Evolutionary conservation across 2,888 invertebrate species (phyloP).

Genomic region (Macrosiphum euphorbiae): DNA sequence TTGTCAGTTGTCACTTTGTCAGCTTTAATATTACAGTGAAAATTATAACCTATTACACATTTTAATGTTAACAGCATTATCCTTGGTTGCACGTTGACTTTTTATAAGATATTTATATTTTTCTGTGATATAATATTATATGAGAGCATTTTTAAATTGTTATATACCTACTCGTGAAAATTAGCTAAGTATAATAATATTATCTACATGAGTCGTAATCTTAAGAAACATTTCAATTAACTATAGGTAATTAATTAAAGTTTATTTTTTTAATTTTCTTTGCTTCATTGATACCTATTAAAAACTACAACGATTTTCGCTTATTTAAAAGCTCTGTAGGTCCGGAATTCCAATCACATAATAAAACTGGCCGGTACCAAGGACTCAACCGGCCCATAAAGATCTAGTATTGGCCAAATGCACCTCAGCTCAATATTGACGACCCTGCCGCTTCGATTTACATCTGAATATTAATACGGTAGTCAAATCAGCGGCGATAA

Average conservation of each 20-base stretch:
- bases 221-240: neutral
- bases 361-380: neutral
- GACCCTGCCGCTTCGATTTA: neutral
- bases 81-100: neutral
- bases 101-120: neutral
- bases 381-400: neutral
- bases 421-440: neutral
- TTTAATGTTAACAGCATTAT: neutral
- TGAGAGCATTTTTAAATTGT: neutral
- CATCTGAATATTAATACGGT: neutral
- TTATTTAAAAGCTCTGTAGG: neutral
- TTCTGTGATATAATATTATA: neutral
- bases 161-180: neutral
- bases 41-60: neutral
- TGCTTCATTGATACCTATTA: no score
- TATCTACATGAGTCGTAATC: neutral
- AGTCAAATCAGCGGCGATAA: neutral
- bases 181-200: neutral
- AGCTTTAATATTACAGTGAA: neutral
- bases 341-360: accelerated
- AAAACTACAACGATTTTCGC: neutral
- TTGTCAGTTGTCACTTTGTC: neutral
- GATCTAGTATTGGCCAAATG: neutral
- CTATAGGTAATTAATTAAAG: neutral
- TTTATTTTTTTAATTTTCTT: neutral